These are phyloP conservation scores for Macropis europaea DNA, from an alignment of 2,888 invertebrate genomes.

Conservation along the genomic window DNA sequence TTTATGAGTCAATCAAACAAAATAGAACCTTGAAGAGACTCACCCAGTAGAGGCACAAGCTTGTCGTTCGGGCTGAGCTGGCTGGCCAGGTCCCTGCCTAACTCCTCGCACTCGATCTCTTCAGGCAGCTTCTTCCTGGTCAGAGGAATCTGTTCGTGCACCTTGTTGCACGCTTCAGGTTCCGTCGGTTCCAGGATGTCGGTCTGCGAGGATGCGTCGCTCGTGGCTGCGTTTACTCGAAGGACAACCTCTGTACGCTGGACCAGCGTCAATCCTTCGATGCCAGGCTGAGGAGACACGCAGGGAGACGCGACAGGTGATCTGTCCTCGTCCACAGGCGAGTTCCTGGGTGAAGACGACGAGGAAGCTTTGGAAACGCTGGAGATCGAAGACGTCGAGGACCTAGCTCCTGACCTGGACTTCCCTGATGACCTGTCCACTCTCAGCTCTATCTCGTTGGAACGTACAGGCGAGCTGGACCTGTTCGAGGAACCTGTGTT, in stretches of 20 bases:
- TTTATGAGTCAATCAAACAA: too few species aligned
- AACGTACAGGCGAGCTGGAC: slow-evolving; percentile 47
- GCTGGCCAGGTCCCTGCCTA: slow-evolving; percentile 84
- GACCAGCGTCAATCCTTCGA: slow-evolving; percentile 82
- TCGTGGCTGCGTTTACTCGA: slow-evolving; percentile 83
- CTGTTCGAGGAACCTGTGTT: slow-evolving; percentile 65
- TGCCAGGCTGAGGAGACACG: slow-evolving; percentile 76
- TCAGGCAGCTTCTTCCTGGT: slow-evolving; percentile 85
- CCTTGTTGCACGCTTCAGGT: slow-evolving; percentile 48
- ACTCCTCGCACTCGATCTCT: slow-evolving; percentile 89
- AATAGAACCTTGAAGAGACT: slow-evolving; percentile 39
- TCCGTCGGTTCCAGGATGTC: slow-evolving; percentile 76
- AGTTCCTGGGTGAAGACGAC: slow-evolving; percentile 68
- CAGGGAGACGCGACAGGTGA: slow-evolving; percentile 63
- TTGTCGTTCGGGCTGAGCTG: slow-evolving; percentile 84
- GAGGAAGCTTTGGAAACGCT: slow-evolving; percentile 61
- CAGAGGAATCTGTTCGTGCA: slow-evolving; percentile 75
- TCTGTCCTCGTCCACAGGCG: slow-evolving; percentile 65
- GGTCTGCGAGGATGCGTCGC: slow-evolving; percentile 84
- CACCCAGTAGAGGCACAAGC: slow-evolving; percentile 84
- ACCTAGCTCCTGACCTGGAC: slow-evolving; percentile 58
- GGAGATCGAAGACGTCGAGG: slow-evolving; percentile 63
- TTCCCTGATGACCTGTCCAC: slow-evolving; percentile 48
- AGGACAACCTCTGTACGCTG: slow-evolving; percentile 85
- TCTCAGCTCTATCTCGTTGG: slow-evolving; percentile 58